Evolutionary conservation across 2,797 vertebrate species (phyloP), one percentile per base, ranked within the genome.

Genomic region (Pipistrellus kuhlii): DNA sequence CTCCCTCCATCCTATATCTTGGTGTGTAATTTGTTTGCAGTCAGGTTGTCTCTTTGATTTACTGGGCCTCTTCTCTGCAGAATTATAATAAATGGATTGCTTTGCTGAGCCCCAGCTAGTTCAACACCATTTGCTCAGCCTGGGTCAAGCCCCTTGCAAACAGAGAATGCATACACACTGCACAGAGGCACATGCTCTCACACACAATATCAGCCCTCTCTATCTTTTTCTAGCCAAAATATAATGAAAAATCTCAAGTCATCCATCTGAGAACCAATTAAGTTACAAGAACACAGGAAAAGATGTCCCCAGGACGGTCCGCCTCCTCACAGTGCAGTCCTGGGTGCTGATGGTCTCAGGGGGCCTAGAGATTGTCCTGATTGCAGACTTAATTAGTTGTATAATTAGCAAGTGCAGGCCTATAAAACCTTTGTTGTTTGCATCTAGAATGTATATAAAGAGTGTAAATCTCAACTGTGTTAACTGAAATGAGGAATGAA

Each of bases 71-170:
- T 98, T 97, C 97, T 98, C 44, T 3, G 96, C 97, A 97, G 97
- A 97, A 98, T 98, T 98, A 98, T 98, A 98, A 98, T 98, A 98
- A 98, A 98, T 98, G 98, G 98, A 97, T 98, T 97, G 97, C 97
- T 59, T 97, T 97, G 96, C 97, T 88, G 97, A 3, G 8, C 91
- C 90, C 96, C 80, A 94, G 97, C 97, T 98, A 83, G 80, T 97
- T 97, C 96, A 96, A 97, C 97, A 97, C 96, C 95, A 82, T 38
- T 62, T 96, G 94, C 88, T 94, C 46, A 41, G 18, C 6, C 64
- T 92, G 97, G 98, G 98, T 98, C 97, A 98, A 95, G 94, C 96
- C 95, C 93, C 96, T 97, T 90, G 96, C 21, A 83, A 93, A 97
- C 96, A 66, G 0, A 91, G 64, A 92, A 95, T 94, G 93, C 13